Evolutionary conservation across 2,113 vertebrate genomes (phyloP), one percentile per base, ranked within the genome.

Genomic region (Porphyrio hochstetteri): DNA sequence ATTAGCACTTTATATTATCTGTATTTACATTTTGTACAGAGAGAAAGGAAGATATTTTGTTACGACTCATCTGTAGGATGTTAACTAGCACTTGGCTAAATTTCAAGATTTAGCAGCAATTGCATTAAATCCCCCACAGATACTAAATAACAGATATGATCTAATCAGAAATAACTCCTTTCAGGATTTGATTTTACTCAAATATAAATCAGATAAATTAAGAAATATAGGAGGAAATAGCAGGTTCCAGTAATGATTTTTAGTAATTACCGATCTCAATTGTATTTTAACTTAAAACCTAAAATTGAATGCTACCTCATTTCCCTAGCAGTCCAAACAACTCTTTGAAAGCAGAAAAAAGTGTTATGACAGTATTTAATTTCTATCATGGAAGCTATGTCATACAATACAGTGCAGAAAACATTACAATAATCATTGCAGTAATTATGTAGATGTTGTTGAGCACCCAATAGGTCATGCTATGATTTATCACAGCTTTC

Each of bases 141-240:
- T 86, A 92, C 91, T 86, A 92, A 92, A 91, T 64, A 95, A 86
- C 56, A 95, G 65, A 85, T 92, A 95, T 84, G 74, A 95, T 82
- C 77, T 92, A 92, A 96, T 96, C 48, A 95, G 74, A 91, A 93
- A 87, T 93, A 52, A 93, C 95, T 87, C 57, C 86, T 91, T 89
- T 82, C 33, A 53, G 81, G 74, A 89, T 95, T 95, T 93, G 65
- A 87, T 95, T 94, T 96, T 89, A 61, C 44, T 65, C 42, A 95
- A 90, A 88, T 84, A 95, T 59, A 88, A 95, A 96, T 90, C 80
- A 92, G 57, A 84, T 75, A 93, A 86, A 93, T 92, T 88, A 90
- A 92, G 86, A 94, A 95, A 90, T 72, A 90, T n/a, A 40, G 38
- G 40, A 93, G 60, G 72, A 93, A 94, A 95, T 84, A 83, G 33